phyloP scores from a whole-genome alignment of 2,113 vertebrate species.

The Laterallus jamaicensis region DNA sequence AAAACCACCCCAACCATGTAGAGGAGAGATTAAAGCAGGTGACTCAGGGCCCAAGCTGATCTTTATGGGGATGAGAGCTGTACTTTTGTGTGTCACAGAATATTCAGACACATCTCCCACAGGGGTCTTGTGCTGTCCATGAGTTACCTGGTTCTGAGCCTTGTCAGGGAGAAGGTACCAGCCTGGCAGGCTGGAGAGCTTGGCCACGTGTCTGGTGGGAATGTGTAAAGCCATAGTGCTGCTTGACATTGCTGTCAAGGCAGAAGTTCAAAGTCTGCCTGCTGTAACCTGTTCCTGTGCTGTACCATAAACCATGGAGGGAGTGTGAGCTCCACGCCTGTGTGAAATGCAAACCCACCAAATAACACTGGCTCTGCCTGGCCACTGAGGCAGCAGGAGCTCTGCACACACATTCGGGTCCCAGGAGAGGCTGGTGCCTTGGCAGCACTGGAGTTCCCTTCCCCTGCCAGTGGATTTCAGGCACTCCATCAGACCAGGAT shows the following conservation, averaged over 20 bases:
- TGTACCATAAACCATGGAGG: rapidly evolving
- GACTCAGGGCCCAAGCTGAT: background rate
- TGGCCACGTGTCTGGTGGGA: background rate
- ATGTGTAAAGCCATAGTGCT: rapidly evolving
- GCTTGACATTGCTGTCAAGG: background rate
- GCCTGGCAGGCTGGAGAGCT: background rate
- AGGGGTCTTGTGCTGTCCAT: background rate
- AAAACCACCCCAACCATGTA: background rate
- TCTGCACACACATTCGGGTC: rapidly evolving
- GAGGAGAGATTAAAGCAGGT: background rate
- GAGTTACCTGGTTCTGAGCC: background rate
- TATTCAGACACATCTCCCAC: background rate
- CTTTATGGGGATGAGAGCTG: background rate
- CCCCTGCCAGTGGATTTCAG: background rate
- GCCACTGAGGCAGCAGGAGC: rapidly evolving
- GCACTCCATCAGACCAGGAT: background rate
- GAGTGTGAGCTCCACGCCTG: background rate
- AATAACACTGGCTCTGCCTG: background rate
- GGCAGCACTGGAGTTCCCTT: background rate
- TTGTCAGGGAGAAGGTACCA: background rate
- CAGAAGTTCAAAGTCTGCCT: background rate
- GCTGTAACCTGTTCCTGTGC: background rate
- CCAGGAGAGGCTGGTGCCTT: background rate
- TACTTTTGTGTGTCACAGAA: background rate
- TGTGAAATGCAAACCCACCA: rapidly evolving